A percentile compares a stretch with the other conserved stretches of the same genome.
These are phyloP conservation scores for Oligia strigilis DNA, from an alignment of 2,888 invertebrate species.

Conservation along the genomic window DNA sequence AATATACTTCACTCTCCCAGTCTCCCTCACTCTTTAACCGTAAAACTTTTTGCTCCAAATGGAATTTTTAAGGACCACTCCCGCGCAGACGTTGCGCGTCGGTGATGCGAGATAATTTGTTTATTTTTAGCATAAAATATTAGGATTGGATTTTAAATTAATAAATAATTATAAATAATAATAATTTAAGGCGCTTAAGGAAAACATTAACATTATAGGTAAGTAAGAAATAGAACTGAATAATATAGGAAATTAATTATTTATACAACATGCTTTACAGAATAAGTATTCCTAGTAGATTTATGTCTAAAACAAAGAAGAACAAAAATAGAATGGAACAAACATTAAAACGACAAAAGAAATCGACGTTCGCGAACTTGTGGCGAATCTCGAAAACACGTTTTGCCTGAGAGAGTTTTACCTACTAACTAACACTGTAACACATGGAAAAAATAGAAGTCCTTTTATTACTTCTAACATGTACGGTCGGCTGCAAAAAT, in stretches of 20 bases:
- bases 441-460: neutral
- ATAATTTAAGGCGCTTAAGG: neutral
- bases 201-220: neutral
- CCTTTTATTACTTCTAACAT: neutral
- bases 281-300: neutral
- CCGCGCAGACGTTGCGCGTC: neutral
- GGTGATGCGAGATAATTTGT: neutral
- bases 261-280: neutral
- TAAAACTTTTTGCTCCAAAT: conserved; percentile 14
- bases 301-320: conserved; percentile 9
- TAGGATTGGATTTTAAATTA: neutral
- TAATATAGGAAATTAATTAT: neutral
- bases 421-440: neutral
- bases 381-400: neutral
- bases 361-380: neutral
- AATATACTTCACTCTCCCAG: conserved; percentile 8
- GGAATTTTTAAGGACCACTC: conserved; percentile 24
- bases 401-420: neutral
- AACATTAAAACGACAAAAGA: neutral
- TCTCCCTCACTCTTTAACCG: conserved; percentile 23
- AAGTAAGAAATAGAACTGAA: neutral
- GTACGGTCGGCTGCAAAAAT: too few relatives aligned
- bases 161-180: too few relatives aligned
- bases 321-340: neutral
- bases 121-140: conserved; percentile 9